Evolutionary conservation across 2,113 vertebrate species (phyloP).

Genomic region (Scopus umbretta): DNA sequence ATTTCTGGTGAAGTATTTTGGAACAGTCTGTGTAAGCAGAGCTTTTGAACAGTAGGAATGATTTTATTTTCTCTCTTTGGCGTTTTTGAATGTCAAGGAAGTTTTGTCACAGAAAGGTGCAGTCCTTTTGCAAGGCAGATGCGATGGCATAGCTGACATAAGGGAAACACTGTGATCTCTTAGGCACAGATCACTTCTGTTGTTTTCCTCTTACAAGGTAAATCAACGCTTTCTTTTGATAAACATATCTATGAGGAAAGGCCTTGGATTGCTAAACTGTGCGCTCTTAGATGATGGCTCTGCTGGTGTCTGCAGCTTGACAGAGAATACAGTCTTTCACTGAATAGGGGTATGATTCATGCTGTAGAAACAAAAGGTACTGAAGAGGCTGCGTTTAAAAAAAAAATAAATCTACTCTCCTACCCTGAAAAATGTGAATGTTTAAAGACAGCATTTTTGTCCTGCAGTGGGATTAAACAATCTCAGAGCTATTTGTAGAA

Average conservation of each 20-base stretch:
- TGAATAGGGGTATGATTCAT: not conserved
- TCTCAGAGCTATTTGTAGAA: not conserved
- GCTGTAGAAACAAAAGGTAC: not conserved
- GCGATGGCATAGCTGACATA: not conserved
- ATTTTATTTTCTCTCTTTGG: not conserved
- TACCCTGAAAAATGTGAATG: not conserved
- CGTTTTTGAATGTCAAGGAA: not conserved
- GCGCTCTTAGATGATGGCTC: not conserved
- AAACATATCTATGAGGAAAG: not conserved
- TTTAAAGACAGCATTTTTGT: not conserved
- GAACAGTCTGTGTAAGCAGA: not conserved
- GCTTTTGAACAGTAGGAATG: not conserved
- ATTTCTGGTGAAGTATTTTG: not conserved
- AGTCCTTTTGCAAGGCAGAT: not conserved
- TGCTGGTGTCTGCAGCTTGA: not conserved
- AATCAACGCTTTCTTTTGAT: not conserved
- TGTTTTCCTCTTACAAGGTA: not conserved
- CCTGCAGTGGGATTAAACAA: not conserved
- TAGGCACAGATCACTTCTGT: not conserved
- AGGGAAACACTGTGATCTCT: not conserved
- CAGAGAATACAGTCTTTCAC: not conserved
- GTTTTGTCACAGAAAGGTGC: not conserved
- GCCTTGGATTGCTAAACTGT: not conserved
- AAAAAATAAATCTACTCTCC: not conserved
- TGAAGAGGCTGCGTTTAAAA: not conserved